Percentiles rank a stretch among this genome's conserved stretches.
phyloP scores from a whole-genome alignment of 1,140 invertebrate genomes.

The Bombus confusus region DNA sequence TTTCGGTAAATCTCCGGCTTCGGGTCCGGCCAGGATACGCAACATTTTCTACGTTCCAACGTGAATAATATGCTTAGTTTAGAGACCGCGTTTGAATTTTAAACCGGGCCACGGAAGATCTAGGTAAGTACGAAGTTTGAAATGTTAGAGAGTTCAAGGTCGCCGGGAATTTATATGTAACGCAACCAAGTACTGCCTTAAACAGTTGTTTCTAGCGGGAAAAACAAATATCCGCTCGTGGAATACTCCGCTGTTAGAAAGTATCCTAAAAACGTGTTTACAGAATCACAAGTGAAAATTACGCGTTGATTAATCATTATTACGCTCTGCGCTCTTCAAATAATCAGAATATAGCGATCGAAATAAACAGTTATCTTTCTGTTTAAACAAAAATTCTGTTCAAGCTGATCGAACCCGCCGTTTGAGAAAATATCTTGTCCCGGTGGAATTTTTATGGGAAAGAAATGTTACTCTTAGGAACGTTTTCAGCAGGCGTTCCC shows the following conservation, averaged over 20 bases:
- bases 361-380: no score
- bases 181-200: background rate
- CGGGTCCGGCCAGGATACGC: no score
- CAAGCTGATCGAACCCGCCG: no score
- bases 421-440: no score
- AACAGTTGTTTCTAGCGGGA: background rate
- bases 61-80: no score
- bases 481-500: no score
- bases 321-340: background rate
- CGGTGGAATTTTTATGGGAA: no score
- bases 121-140: constrained; percentile 5
- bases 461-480: no score
- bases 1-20: background rate
- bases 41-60: no score
- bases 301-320: background rate
- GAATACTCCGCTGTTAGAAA: background rate
- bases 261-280: background rate
- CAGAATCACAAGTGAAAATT: background rate
- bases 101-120: background rate
- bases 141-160: constrained; percentile 4
- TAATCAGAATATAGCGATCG: no score
- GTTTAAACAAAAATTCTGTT: no score
- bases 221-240: no score
- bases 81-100: constrained; percentile 13
- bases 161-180: constrained; percentile 5